These are phyloP conservation scores for Ciconia nigra DNA, from an alignment of 2,797 vertebrate species.

Conservation along the genomic window DNA sequence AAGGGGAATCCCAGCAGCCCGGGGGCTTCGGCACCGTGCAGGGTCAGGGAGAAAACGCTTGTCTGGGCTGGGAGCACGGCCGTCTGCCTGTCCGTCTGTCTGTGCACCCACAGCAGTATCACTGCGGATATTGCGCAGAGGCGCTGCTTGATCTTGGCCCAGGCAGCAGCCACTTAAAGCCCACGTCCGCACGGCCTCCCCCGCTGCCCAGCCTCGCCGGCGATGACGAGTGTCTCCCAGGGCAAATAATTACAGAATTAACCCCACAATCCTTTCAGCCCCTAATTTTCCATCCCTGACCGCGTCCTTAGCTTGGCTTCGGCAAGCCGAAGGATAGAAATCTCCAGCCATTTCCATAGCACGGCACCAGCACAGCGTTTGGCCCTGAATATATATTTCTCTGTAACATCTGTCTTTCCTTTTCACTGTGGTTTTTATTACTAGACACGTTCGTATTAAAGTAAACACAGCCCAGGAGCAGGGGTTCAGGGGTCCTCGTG, in stretches of 20 bases:
- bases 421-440: background rate
- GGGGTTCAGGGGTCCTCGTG: background rate
- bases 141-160: background rate
- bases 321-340: background rate
- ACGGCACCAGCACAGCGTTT: fast-evolving
- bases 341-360: background rate
- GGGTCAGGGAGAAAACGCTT: background rate
- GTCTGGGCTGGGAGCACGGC: background rate
- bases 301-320: background rate
- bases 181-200: fast-evolving
- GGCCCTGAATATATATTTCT: background rate
- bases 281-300: background rate
- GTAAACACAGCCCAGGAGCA: background rate
- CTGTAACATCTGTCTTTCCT: background rate
- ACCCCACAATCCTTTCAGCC: background rate
- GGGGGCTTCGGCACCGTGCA: background rate
- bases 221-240: background rate
- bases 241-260: slow-evolving; percentile 19
- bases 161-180: background rate
- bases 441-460: background rate
- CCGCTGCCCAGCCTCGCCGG: background rate
- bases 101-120: background rate
- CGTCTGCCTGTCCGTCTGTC: background rate
- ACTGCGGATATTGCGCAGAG: background rate
- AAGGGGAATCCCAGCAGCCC: background rate